Evolutionary conservation across 64 coral and sea anemone species (phyloP), one percentile per base, ranked within the genome.

Genomic region (Hydrozoanthus tunicans): DNA sequence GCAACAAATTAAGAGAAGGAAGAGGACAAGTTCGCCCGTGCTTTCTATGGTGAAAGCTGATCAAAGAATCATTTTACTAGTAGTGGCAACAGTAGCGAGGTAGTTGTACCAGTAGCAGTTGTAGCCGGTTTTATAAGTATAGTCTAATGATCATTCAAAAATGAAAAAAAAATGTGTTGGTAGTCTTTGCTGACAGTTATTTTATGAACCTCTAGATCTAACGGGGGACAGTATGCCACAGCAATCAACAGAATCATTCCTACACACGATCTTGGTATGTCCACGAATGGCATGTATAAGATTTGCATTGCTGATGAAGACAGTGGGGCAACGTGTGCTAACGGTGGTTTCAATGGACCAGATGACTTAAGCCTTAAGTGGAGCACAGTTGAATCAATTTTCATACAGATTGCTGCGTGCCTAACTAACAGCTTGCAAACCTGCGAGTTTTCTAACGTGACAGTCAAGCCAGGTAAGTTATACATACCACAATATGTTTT

Each of bases 371-470:
- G 6, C 17, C 77, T 59, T 58, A 53, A 58, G 10, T 24, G 56
- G 7, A 79, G 77, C 17, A 79, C 53, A 56, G 23, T 79, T 17
- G 77, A 58, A 6, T 14, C 77, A 79, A 58, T 79, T 79, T 79
- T 57, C 17, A 5, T 79, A 7, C 55, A 79, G n/a, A 79, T 79
- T 79, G 51, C 52, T 20, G 15, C 77, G n/a, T 79, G 77, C 9
- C 55, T 79, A n/a, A 79, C n/a, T 56, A 79, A 79, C 77, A 58
- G 58, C 77, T 79, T 79, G 23, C 53, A 79, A 14, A 79, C 53
- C 53, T 79, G 77, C 17, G 55, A 3, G 3, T 79, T 79, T 56
- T 79, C 77, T n/a, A 53, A 77, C 5, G 53, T 79, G 2, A 79
- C 77, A 58, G 14, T 79, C 6, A 17, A 79, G 23, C 77, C n/a